These are phyloP conservation scores for Embiotoca jacksoni DNA, from an alignment of 2,113 vertebrate species.

Conservation along the genomic window DNA sequence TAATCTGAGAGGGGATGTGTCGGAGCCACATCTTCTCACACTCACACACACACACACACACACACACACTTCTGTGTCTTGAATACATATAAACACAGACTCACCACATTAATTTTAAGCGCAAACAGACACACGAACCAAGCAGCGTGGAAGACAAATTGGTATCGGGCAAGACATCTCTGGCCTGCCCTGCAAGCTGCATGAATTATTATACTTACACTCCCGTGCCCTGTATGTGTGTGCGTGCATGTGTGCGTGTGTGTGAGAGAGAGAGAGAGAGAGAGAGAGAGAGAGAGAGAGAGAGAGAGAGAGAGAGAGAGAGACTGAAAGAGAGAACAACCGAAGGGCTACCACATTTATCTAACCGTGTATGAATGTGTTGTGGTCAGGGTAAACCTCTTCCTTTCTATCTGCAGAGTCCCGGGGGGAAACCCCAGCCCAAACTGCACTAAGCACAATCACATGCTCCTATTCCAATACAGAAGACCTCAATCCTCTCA, in stretches of 20 bases:
- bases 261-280: no score
- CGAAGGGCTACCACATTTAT: constrained; percentile 73
- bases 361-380: constrained; percentile 60
- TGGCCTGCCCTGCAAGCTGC: constrained; percentile 44
- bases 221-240: constrained; percentile 4
- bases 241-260: constrained; percentile 20
- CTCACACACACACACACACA: constrained; percentile 2
- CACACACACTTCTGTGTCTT: constrained; percentile 37
- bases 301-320: no score
- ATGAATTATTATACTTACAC: constrained; percentile 63
- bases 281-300: no score
- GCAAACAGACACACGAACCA: constrained; percentile 67
- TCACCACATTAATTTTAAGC: constrained; percentile 65
- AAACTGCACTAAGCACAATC: constrained; percentile 75
- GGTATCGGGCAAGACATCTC: constrained; percentile 47
- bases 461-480: constrained; percentile 73
- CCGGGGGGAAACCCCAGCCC: constrained; percentile 63
- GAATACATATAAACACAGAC: constrained; percentile 69
- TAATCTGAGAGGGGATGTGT: constrained; percentile 73
- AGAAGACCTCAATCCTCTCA: constrained; percentile 63
- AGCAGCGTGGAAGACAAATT: constrained; percentile 63
- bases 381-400: constrained; percentile 76
- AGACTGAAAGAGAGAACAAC: constrained; percentile 32
- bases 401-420: constrained; percentile 58
- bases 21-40: constrained; percentile 33